Evolutionary conservation across 2,888 invertebrate genomes (phyloP), one percentile per base, ranked within the genome.

Genomic region (Suillia variegata): DNA sequence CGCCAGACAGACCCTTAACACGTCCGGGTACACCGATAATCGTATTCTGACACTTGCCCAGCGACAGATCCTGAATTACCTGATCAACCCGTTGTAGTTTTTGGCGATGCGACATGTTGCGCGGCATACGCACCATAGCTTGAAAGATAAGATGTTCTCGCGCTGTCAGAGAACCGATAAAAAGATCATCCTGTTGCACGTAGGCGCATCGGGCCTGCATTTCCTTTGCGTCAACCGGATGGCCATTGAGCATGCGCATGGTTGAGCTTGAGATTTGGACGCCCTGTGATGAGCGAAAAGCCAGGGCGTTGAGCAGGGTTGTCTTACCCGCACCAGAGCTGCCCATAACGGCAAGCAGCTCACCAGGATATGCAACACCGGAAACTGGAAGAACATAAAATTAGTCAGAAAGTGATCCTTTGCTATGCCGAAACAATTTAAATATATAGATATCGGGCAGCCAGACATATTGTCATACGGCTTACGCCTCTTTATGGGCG

Each of bases 251-350:
- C 10, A 87, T 83, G 10, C 87, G 76, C 8, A 85, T 83, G 0
- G 86, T 85, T 17, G 84, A 85, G 12, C 78, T 74, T 1, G 83
- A 79, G 2, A 91, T 86, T 17, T 87, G 85, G 2, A 93, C 85
- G 2, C 89, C 89, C 24, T 86, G 84, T 0, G 88, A 85, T n/a
- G 91, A 89, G 21, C 93, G 87, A 79, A 91, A 92, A 5, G 94
- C 95, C 64, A 98, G 80, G 0, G 94, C 88, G 81, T 98, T 97
- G 59, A 98, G 84, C 2, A 98, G 86, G 0, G 96, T 97, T 0
- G 97, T 96, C 84, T 98, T 98, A 1, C 97, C 97, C 0, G 96
- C 94, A 0, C 97, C 97, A 24, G 92, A 93, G 0, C 93, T 90
- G 0, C 95, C 95, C 88, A 96, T 89, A 50, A 95, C 90, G 1